Evolutionary conservation across 1,140 invertebrate genomes (phyloP), one percentile per base, ranked within the genome.

Genomic region (Musca domestica): DNA sequence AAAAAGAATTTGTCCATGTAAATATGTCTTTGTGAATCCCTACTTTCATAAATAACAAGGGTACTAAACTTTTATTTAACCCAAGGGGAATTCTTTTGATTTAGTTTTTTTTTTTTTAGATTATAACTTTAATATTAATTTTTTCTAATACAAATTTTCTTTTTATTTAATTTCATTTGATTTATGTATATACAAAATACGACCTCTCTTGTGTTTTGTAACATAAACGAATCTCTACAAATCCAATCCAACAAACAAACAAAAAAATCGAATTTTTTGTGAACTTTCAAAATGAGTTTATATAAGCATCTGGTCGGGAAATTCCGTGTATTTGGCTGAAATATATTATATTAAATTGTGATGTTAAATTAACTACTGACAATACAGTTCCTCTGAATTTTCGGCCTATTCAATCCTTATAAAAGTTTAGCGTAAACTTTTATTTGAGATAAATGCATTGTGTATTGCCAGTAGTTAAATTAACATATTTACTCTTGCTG

Each of bases 301-400:
- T 71, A 75, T 78, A 77, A 75, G 73, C 74, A 82, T 82, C 80
- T 81, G 80, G 78, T 72, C 77, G 76, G 76, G 74, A 75, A 79
- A 76, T 76, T 72, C 78, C 79, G 79, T 81, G 79, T 81, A 78
- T 70, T 81, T 81, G 78, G 78, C 75, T 79, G 78, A 77, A 76
- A 73, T 72, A 34, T 14, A 34, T 17, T 61, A n/a, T 34, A 34
- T 61, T 17, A 27, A 23, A 27, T 17, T 27, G n/a, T 3, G 3
- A n/a, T 19, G 56, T 61, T 61, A 61, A 61, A 61, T 61, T 61
- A 61, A 61, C 56, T 41, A 61, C 56, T 34, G 56, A 17, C 27
- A 61, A 61, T 61, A 20, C 3, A 7, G 20, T 17, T 61, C n/a
- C 14, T 61, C 3, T n/a, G 27, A 15, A 6, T 34, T 34, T 41